Evolutionary conservation across 2,888 invertebrate species (phyloP).

Genomic region (Cantharis rustica): DNA sequence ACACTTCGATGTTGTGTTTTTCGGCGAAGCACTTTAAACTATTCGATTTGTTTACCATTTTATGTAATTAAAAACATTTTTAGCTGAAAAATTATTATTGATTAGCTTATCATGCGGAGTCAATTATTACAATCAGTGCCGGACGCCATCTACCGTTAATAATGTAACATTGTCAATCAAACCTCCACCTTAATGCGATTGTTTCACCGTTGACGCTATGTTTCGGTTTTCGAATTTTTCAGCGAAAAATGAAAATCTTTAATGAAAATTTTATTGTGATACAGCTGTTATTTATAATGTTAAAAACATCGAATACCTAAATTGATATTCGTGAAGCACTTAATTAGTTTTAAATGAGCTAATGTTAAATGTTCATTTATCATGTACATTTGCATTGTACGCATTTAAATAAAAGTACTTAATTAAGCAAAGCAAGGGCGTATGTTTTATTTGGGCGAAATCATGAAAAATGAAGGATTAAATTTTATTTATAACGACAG

Average conservation of each 20-base stretch:
- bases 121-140: neutral
- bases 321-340: constrained; percentile 12
- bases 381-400: constrained; percentile 22
- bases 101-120: neutral
- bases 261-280: constrained; percentile 11
- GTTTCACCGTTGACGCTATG: too few species aligned
- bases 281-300: constrained; percentile 17
- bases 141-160: neutral
- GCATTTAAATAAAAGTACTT: constrained; percentile 23
- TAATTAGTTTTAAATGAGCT: constrained; percentile 4
- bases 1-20: neutral
- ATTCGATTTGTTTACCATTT: neutral
- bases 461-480: constrained; percentile 4
- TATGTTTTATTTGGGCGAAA: neutral
- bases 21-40: neutral
- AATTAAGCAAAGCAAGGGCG: constrained; percentile 9
- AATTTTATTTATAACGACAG: neutral
- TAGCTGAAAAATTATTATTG: neutral
- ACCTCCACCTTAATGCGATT: neutral
- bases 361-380: constrained; percentile 1
- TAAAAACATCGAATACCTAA: constrained; percentile 18
- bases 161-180: neutral
- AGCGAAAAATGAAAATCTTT: neutral
- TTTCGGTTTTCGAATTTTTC: neutral
- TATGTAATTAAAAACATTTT: neutral